Evolutionary conservation across 2,888 invertebrate species (phyloP).

Genomic region (Dorcus parallelipipedus): DNA sequence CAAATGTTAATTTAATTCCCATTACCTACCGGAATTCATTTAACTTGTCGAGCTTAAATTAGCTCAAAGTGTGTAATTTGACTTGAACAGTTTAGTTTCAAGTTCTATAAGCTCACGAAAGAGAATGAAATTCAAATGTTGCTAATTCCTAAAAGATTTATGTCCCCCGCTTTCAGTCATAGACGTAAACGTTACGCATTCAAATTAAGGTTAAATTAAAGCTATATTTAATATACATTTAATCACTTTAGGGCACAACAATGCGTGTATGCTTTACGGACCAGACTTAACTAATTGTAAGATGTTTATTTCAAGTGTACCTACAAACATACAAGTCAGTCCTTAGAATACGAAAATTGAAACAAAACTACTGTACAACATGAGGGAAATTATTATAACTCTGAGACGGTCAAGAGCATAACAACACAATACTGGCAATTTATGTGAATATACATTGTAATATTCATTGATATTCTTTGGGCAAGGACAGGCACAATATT

Average conservation of each 20-base stretch:
- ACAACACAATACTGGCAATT: no score
- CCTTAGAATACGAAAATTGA: no score
- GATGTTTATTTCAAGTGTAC: no score
- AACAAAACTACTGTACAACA: no score
- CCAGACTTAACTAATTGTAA: no score
- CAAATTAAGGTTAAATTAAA: slow-evolving; percentile 22
- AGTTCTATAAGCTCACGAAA: not conserved
- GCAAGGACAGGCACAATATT: no score
- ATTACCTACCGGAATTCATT: slow-evolving; percentile 22
- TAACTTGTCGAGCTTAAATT: slow-evolving; percentile 34
- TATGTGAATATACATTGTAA: no score
- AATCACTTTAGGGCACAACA: slow-evolving; percentile 4
- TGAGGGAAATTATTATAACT: no score
- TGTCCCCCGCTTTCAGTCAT: slow-evolving; percentile 26
- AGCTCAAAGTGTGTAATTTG: slow-evolving; percentile 34
- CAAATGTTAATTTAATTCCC: slow-evolving; percentile 1
- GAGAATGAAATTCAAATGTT: slow-evolving; percentile 29
- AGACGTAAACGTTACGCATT: slow-evolving; percentile 29
- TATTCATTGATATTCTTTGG: no score
- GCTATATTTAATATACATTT: slow-evolving; percentile 23
- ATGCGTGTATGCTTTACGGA: no score
- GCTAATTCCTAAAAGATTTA: slow-evolving; percentile 31
- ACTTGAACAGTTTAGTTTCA: slow-evolving; percentile 24
- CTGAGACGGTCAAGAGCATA: no score
- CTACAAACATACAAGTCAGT: no score